Evolutionary conservation across 2,797 vertebrate species (phyloP).

Genomic region (Hyperoplus immaculatus): DNA sequence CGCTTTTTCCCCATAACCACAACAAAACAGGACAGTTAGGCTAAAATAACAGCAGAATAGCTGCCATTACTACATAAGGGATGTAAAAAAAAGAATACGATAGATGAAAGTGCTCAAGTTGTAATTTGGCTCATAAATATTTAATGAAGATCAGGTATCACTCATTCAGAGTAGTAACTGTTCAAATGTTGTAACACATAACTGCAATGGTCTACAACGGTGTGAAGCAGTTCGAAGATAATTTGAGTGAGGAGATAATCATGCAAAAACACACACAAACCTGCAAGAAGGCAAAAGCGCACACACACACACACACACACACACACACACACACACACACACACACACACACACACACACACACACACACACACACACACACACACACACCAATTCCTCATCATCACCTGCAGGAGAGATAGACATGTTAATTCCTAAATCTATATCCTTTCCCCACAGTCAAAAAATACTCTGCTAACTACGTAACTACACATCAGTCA

Average conservation of each 20-base stretch:
- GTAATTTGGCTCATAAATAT: constrained; percentile 43
- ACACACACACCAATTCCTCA: no score
- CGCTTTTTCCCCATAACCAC: not conserved
- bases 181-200: constrained; percentile 8
- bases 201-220: not conserved
- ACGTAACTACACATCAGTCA: constrained; percentile 35
- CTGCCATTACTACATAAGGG: constrained; percentile 6
- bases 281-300: constrained; percentile 21
- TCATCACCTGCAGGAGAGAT: not conserved
- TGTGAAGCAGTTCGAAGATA: constrained; percentile 1
- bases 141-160: constrained; percentile 39
- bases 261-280: constrained; percentile 7
- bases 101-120: constrained; percentile 19
- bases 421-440: not conserved
- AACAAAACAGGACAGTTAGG: constrained; percentile 12
- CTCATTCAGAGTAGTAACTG: constrained; percentile 23
- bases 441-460: constrained; percentile 26
- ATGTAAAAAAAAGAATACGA: constrained; percentile 7
- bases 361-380: no score
- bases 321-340: no score
- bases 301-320: not conserved
- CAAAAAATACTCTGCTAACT: constrained; percentile 27
- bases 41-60: constrained; percentile 3
- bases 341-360: no score
- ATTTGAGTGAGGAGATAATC: constrained; percentile 15